phyloP scores from a whole-genome alignment of 2,797 vertebrate genomes.

The Manis pentadactyla region DNA sequence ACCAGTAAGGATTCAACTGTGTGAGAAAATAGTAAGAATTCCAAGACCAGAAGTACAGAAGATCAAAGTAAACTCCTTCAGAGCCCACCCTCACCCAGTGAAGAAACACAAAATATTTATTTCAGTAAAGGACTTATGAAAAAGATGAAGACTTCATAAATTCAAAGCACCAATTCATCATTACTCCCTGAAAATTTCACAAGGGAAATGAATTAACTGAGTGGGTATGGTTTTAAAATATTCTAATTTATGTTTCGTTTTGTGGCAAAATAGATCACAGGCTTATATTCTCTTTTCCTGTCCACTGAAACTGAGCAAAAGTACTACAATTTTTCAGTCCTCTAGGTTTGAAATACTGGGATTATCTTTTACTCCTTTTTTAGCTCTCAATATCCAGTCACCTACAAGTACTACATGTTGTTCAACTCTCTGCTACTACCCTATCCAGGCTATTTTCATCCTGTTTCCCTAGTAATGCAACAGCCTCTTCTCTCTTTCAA shows the following conservation, averaged over 20 bases:
- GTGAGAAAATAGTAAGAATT: slow-evolving; percentile 5
- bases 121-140: neutral
- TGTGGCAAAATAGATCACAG: neutral
- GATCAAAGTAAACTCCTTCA: neutral
- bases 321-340: neutral
- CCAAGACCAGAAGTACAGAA: slow-evolving; percentile 29
- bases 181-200: neutral
- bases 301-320: neutral
- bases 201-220: neutral
- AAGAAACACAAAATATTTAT: neutral
- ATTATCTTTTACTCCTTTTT: neutral
- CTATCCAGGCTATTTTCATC: neutral
- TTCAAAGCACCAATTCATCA: slow-evolving; percentile 22
- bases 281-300: neutral
- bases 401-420: neutral
- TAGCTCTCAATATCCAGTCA: neutral
- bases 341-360: neutral
- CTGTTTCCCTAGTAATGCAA: neutral
- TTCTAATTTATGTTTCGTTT: neutral
- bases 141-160: neutral
- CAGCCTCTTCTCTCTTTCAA: neutral
- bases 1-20: neutral
- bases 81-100: neutral
- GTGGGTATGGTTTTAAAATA: neutral
- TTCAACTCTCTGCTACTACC: neutral